Evolutionary conservation across 1,140 invertebrate genomes (phyloP).

Genomic region (Heliconius congener): DNA sequence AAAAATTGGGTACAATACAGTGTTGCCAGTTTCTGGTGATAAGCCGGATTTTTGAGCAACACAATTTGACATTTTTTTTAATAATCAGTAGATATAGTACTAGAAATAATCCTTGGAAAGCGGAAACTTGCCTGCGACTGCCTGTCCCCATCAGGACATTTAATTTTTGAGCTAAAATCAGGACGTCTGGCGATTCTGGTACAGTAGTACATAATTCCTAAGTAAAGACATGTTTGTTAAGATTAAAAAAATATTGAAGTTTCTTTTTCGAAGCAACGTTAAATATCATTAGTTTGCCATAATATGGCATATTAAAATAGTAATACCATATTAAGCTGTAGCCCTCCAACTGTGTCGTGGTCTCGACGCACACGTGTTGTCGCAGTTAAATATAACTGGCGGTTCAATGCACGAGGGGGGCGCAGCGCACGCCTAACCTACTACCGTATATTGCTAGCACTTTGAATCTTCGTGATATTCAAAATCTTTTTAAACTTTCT

Average conservation of each 20-base stretch:
- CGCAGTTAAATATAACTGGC: constrained; percentile 77
- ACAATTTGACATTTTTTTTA: too few relatives aligned
- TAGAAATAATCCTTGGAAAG: too few relatives aligned
- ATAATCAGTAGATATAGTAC: too few relatives aligned
- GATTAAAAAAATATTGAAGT: too few relatives aligned
- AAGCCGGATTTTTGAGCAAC: too few relatives aligned
- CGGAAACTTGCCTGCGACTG: too few relatives aligned
- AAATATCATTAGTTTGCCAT: not conserved
- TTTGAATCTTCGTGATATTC: not conserved
- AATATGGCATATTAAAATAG: not conserved
- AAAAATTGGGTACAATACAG: not conserved
- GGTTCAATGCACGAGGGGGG: constrained; percentile 75
- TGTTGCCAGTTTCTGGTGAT: too few relatives aligned
- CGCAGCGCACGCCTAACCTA: constrained; percentile 67
- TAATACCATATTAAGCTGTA: constrained; percentile 17
- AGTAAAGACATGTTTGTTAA: too few relatives aligned
- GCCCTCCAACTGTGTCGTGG: constrained; percentile 47
- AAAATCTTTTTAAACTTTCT: not conserved
- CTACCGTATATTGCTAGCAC: constrained; percentile 40
- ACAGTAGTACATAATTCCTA: too few relatives aligned
- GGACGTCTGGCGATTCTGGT: too few relatives aligned
- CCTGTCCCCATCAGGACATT: too few relatives aligned
- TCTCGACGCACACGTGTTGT: constrained; percentile 69
- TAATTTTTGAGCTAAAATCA: too few relatives aligned
- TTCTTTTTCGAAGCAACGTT: not conserved